Base-by-base conservation (phyloP, 1,140 invertebrate species). In the Triops cancriformis region DNA sequence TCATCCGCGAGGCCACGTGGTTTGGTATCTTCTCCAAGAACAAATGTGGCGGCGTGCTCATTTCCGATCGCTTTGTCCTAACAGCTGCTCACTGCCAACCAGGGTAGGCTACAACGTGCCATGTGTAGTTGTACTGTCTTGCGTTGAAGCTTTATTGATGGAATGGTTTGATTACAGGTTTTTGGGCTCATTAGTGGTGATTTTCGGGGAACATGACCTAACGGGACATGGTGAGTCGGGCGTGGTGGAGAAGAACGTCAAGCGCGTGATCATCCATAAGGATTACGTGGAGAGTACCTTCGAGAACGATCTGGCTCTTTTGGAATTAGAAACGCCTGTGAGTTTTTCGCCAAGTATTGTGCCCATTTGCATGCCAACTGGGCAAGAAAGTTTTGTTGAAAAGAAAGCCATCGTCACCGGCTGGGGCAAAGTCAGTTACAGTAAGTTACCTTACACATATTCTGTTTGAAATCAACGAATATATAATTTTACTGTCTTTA, bases 81-180 rank as follows among this genome's bases (percentile, higher is more conserved):
- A 97, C 94, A 0, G 95, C 95, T 0, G 95, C 95, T 11, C 95
- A 97, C 88, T 97, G 95, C 87, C 94, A 96, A 84, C 95, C 95
- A 76, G 94, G 93, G 92, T 94, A 86, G 87, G 87, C 85, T 31
- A 26, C 11, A 28, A 41, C 31, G 10, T 77, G 41, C 51, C 31
- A 37, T 37, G 2, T 37, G 31, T 28, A 74, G n/a, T n/a, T n/a
- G n/a, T n/a, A n/a, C n/a, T n/a, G n/a, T n/a, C n/a, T n/a, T n/a
- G n/a, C n/a, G n/a, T n/a, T n/a, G n/a, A n/a, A n/a, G n/a, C n/a
- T n/a, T n/a, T n/a, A n/a, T n/a, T n/a, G n/a, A n/a, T n/a, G n/a
- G n/a, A n/a, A n/a, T 11, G 18, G 1, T 6, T 26, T 26, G 43
- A 12, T 84, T 83, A 3, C 84, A 94, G 94, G 77, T 96, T 97